Percentiles rank a stretch among this genome's conserved stretches.
Conservation (phyloP, 2,888 invertebrate species). For the Thereva nobilitata region DNA sequence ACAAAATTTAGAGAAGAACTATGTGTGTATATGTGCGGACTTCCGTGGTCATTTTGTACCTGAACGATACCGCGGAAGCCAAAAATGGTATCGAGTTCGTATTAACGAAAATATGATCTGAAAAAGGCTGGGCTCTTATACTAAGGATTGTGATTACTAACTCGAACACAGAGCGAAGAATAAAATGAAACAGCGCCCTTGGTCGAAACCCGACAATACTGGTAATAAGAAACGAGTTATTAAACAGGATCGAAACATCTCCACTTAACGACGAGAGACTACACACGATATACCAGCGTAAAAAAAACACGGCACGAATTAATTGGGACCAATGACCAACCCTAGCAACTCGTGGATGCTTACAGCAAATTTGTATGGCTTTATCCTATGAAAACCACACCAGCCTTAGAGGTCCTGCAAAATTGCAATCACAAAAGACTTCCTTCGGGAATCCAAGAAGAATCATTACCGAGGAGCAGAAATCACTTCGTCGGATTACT, state of each 20-base stretch:
- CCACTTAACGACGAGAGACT: conserved; percentile 35
- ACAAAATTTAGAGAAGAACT: too few species aligned
- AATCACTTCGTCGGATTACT: conserved; percentile 50
- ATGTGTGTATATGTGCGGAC: too few species aligned
- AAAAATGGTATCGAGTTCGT: too few species aligned
- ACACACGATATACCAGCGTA: conserved; percentile 36
- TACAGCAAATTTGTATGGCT: conserved; percentile 4
- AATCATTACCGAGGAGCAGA: conserved; percentile 50
- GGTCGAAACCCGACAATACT: conserved; percentile 10
- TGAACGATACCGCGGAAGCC: too few species aligned
- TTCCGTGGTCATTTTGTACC: too few species aligned
- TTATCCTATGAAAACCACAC: conserved; percentile 42
- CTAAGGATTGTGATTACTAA: conserved; percentile 39
- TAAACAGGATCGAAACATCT: conserved; percentile 24
- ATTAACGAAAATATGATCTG: too few species aligned
- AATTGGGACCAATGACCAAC: conserved; percentile 48
- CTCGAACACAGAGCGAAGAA: conserved; percentile 38
- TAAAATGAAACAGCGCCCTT: conserved; percentile 41
- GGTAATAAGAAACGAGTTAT: conserved; percentile 6
- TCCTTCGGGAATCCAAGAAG: conserved; percentile 50
- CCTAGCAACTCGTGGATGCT: neutral
- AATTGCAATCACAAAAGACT: conserved; percentile 46
- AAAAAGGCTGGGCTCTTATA: conserved; percentile 38
- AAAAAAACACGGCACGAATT: conserved; percentile 48
- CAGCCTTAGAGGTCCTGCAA: conserved; percentile 47